Evolutionary conservation across 2,888 invertebrate species (phyloP), one percentile per base, ranked within the genome.

Genomic region (Uloborus plumipes): DNA sequence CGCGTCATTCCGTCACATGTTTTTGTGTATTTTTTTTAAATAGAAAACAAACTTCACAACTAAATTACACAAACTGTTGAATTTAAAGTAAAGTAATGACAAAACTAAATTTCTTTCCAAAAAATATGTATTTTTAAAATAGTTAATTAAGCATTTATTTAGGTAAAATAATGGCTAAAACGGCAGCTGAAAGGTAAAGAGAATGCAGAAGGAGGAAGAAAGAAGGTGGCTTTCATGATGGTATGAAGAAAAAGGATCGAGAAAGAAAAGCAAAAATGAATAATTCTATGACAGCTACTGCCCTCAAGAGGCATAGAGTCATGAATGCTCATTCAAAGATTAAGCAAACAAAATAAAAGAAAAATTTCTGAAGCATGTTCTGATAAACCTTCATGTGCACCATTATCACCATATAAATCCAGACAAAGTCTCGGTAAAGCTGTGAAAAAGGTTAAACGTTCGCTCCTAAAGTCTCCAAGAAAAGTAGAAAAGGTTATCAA

Each of bases 391-490:
- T n/a, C n/a, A n/a, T n/a, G n/a, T n/a, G 15, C 51, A 11, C 11
- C 51, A 13, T 50, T 50, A 50, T 50, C 51, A 13, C 51, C 51
- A 50, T 50, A 50, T 50, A 50, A 50, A 50, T 50, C 51, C 15
- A 50, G 51, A 50, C 51, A 50, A 50, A 50, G 51, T 50, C 51
- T 50, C 15, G 51, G 51, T 50, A 50, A 50, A 50, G 51, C 51
- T 50, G 51, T 50, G 51, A 50, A 50, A 15, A 50, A 50, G 15
- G 51, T 50, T 50, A 50, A 11, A 13, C 51, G 51, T 50, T 50
- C 51, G 15, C 51, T 50, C 15, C 51, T 15, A 50, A 50, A 50
- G 13, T 50, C 51, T 50, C 15, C 15, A 15, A 50, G 51, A 50
- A 50, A 50, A 50, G 51, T 50, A 15, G 15, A 50, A 50, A 50